These are phyloP conservation scores for Coenonympha arcania DNA, from an alignment of 2,888 invertebrate species.

Conservation along the genomic window DNA sequence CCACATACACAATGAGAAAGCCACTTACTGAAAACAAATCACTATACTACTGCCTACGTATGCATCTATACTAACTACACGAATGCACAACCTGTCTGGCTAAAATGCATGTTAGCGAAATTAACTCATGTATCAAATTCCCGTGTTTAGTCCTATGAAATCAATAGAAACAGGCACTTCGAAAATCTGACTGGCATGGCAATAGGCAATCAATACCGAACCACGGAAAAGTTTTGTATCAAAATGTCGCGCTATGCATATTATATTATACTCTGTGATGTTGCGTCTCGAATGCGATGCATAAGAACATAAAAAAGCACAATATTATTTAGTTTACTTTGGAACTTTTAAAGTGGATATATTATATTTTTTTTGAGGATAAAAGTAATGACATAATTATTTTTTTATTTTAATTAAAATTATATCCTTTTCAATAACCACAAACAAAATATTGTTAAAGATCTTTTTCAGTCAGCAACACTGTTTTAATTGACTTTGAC, in stretches of 20 bases:
- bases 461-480: too few relatives aligned
- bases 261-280: too few relatives aligned
- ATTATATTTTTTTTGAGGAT: too few relatives aligned
- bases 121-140: conserved; percentile 36
- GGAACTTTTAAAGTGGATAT: too few relatives aligned
- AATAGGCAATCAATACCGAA: conserved; percentile 69
- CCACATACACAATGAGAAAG: conserved; percentile 44
- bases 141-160: conserved; percentile 38
- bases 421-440: too few relatives aligned
- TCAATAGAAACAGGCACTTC: conserved; percentile 46
- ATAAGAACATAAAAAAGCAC: too few relatives aligned
- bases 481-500: too few relatives aligned
- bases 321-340: too few relatives aligned
- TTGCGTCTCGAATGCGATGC: conserved; percentile 22
- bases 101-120: conserved; percentile 42
- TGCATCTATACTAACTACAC: conserved; percentile 34
- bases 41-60: conserved; percentile 55
- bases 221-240: conserved; percentile 53
- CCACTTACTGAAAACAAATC: conserved; percentile 57
- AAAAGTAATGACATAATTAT: too few relatives aligned
- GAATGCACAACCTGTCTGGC: conserved; percentile 27
- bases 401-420: too few relatives aligned
- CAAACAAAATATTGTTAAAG: too few relatives aligned
- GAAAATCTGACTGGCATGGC: conserved; percentile 52
- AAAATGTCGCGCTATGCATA: conserved; percentile 74